A percentile compares a stretch with the other conserved stretches of the same genome.
phyloP scores from a whole-genome alignment of 2,113 vertebrate genomes.

The Silurus asotus region DNA sequence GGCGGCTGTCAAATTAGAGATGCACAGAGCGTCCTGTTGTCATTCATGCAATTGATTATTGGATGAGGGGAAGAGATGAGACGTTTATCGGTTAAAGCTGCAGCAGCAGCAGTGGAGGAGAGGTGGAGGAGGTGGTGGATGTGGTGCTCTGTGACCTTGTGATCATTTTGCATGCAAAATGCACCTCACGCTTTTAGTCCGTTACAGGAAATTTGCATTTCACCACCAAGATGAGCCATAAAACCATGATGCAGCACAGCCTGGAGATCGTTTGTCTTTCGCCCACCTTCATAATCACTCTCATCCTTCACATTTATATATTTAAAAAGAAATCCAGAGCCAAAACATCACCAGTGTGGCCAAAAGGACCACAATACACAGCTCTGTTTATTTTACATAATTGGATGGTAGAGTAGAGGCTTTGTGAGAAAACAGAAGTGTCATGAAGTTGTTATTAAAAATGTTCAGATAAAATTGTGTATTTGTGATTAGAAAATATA shows the following conservation, averaged over 20 bases:
- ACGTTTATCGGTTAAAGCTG: constrained; percentile 71
- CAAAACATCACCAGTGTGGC: neutral
- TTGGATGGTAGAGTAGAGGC: neutral
- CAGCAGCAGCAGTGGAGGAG: constrained; percentile 3
- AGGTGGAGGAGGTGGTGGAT: neutral
- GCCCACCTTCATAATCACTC: neutral
- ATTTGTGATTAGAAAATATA: too few relatives aligned
- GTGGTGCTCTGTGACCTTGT: constrained; percentile 53
- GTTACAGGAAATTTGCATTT: constrained; percentile 64
- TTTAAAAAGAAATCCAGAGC: neutral
- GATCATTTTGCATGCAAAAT: constrained; percentile 52
- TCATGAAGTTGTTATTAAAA: too few relatives aligned
- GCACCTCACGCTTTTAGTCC: constrained; percentile 50
- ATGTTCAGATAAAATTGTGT: too few relatives aligned
- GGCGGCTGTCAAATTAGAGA: constrained; percentile 56
- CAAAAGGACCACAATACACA: neutral
- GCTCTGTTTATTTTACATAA: too few relatives aligned
- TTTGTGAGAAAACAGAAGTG: neutral
- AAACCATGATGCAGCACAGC: neutral
- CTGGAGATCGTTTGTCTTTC: neutral
- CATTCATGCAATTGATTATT: constrained; percentile 78
- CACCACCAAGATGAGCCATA: neutral
- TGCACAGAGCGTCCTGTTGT: constrained; percentile 62
- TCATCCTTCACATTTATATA: neutral
- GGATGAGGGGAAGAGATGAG: constrained; percentile 60